Conservation (phyloP, 2,888 invertebrate genomes). For the Lasius platythorax region DNA sequence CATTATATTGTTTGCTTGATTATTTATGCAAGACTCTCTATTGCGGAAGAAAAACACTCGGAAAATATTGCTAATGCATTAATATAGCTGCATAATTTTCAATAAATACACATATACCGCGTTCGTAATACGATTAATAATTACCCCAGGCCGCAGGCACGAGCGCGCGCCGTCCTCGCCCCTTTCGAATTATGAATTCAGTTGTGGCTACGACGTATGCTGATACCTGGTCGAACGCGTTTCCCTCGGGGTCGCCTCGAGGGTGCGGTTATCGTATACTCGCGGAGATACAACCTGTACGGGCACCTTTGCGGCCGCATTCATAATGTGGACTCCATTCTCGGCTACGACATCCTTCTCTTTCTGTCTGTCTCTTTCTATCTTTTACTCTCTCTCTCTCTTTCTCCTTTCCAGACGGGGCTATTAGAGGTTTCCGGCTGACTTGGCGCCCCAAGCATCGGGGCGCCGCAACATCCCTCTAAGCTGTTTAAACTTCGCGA, state of each 20-base stretch:
- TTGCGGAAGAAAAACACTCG: constrained; percentile 3
- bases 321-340: constrained; percentile 61
- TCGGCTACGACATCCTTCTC: constrained; percentile 6
- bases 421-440: constrained; percentile 85
- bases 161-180: constrained; percentile 11
- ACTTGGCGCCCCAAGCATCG: constrained; percentile 82
- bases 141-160: constrained; percentile 28
- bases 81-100: constrained; percentile 41
- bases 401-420: constrained; percentile 74
- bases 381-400: constrained; percentile 45
- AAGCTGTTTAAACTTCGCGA: constrained; percentile 83
- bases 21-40: not conserved
- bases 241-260: constrained; percentile 72
- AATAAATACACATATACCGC: not conserved
- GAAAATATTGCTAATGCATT: constrained; percentile 8
- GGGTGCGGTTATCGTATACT: constrained; percentile 78
- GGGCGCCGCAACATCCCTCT: constrained; percentile 84
- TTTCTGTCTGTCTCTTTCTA: constrained; percentile 57
- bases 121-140: constrained; percentile 40
- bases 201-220: constrained; percentile 69
- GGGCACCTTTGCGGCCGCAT: constrained; percentile 72
- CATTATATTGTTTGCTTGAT: not conserved
- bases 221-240: constrained; percentile 72
- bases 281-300: constrained; percentile 72
- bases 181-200: constrained; percentile 71